Evolutionary conservation across 2,888 invertebrate genomes (phyloP).

Genomic region (Zygogramma bicolorata): DNA sequence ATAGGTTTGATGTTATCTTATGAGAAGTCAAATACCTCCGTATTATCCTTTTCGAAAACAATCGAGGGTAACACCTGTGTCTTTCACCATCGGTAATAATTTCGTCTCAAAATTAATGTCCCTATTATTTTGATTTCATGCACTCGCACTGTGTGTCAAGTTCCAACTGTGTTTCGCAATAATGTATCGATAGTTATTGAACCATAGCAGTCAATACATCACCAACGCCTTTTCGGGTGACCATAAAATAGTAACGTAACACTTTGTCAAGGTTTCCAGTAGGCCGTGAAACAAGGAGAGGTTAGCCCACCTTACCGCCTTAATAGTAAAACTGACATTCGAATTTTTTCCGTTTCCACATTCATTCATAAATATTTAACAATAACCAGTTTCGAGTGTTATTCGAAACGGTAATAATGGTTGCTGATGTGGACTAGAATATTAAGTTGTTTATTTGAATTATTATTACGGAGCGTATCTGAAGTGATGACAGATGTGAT

Average conservation of each 20-base stretch:
- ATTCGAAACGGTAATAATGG: not conserved
- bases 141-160: not conserved
- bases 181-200: not conserved
- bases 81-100: too few relatives aligned
- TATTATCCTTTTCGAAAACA: too few relatives aligned
- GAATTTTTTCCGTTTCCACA: constrained; percentile 33
- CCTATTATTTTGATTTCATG: not conserved
- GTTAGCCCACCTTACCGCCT: constrained; percentile 54
- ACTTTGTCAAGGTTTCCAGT: constrained; percentile 54
- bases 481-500: not conserved
- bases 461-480: not conserved
- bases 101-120: too few relatives aligned
- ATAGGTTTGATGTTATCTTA: too few relatives aligned
- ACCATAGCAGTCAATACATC: not conserved
- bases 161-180: not conserved
- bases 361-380: constrained; percentile 46
- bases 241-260: constrained; percentile 31
- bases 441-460: constrained; percentile 1
- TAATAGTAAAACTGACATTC: constrained; percentile 46
- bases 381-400: constrained; percentile 16
- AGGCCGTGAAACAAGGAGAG: constrained; percentile 54
- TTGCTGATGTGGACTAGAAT: constrained; percentile 9
- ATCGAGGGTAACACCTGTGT: too few relatives aligned
- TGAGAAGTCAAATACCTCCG: too few relatives aligned
- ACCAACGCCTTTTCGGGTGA: constrained; percentile 16